Evolutionary conservation across 2,797 vertebrate genomes (phyloP).

Genomic region (Rhincodon typus): DNA sequence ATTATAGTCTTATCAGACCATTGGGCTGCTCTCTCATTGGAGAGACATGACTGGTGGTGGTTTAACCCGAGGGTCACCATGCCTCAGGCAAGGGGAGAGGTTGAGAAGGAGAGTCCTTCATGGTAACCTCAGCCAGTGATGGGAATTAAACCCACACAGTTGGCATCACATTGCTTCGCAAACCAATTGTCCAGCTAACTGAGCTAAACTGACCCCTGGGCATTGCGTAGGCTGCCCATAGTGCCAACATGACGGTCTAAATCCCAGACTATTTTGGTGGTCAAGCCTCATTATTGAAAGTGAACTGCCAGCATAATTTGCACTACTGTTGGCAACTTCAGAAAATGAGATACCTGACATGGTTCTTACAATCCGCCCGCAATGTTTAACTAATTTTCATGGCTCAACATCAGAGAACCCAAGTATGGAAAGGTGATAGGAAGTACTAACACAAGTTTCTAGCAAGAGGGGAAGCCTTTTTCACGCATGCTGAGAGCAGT

Average conservation of each 20-base stretch:
- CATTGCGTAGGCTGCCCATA: background rate
- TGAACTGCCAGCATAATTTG: background rate
- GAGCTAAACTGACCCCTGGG: no score
- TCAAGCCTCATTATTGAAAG: background rate
- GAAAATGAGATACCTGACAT: background rate
- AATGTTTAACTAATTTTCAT: background rate
- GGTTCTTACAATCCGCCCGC: background rate
- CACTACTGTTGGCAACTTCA: background rate
- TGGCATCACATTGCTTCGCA: no score
- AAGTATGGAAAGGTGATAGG: background rate
- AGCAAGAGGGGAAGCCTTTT: background rate
- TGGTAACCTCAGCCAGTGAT: no score
- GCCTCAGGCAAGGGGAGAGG: no score
- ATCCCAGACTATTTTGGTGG: background rate
- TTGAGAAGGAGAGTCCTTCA: no score
- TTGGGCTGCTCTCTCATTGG: no score
- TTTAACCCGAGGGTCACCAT: no score
- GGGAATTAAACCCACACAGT: no score
- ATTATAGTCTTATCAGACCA: no score
- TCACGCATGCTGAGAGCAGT: background rate
- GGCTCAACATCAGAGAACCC: background rate
- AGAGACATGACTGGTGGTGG: no score
- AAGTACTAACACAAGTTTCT: background rate
- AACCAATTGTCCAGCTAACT: no score
- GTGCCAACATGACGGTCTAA: background rate